These are phyloP conservation scores for Halocaridina rubra DNA, from an alignment of 2,888 invertebrate genomes.

Conservation along the genomic window DNA sequence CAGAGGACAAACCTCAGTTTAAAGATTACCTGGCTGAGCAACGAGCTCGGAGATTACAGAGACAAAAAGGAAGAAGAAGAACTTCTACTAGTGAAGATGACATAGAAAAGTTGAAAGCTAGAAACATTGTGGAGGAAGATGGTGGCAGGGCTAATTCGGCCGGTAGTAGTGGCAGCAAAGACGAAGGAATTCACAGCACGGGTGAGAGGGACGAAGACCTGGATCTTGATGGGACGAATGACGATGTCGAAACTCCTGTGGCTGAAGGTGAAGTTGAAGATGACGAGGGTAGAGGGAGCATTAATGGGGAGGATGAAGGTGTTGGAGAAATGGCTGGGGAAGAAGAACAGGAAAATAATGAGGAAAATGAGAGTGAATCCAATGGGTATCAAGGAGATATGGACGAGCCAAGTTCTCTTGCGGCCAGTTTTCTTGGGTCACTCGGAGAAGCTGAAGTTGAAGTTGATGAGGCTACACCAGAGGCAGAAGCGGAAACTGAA, in stretches of 20 bases:
- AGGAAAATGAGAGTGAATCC: neutral
- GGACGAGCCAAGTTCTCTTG: conserved; percentile 39
- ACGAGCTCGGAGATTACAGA: conserved; percentile 8
- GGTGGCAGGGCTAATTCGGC: neutral
- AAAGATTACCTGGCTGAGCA: conserved; percentile 42
- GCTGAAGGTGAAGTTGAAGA: conserved; percentile 2
- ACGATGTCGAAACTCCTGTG: neutral
- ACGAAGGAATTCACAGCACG: conserved; percentile 43
- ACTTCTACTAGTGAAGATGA: neutral
- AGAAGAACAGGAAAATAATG: neutral
- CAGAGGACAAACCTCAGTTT: neutral
- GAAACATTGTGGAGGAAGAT: neutral
- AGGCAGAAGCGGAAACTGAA: no score
- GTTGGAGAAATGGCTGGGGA: neutral
- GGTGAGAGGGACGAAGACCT: conserved; percentile 37
- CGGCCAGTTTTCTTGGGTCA: neutral
- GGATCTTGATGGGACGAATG: conserved; percentile 1
- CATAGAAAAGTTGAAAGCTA: neutral
- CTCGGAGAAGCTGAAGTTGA: neutral
- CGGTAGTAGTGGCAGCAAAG: conserved; percentile 23
- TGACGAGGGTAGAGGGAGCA: conserved; percentile 38
- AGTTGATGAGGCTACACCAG: neutral
- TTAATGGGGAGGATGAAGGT: conserved; percentile 22
- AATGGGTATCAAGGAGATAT: conserved; percentile 37
- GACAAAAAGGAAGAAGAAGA: neutral